phyloP scores from a whole-genome alignment of 2,113 vertebrate species.

The Cottus gobio region DNA sequence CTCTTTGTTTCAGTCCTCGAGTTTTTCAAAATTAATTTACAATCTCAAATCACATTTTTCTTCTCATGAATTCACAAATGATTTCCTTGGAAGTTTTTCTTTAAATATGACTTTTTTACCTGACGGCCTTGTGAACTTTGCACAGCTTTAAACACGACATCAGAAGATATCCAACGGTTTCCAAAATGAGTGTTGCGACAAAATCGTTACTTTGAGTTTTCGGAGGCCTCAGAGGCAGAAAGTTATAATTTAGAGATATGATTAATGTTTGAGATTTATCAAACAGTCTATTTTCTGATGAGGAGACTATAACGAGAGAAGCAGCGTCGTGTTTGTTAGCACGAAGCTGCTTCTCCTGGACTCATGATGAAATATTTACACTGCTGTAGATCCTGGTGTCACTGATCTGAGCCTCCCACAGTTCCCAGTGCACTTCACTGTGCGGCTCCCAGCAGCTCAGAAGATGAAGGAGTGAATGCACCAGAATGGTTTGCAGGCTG shows the following conservation, averaged over 20 bases:
- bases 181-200: no score
- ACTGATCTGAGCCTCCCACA: conserved; percentile 34
- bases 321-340: not conserved
- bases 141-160: no score
- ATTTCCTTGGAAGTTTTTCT: no score
- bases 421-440: conserved; percentile 14
- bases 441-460: conserved; percentile 24
- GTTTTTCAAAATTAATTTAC: no score
- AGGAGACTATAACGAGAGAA: not conserved
- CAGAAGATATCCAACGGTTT: no score
- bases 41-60: no score
- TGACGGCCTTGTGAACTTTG: no score
- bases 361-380: conserved; percentile 57
- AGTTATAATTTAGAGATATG: not conserved
- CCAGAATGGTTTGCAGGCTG: conserved; percentile 30
- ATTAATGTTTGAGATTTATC: not conserved
- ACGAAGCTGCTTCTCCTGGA: conserved; percentile 2
- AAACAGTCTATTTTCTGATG: not conserved
- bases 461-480: conserved; percentile 37
- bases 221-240: not conserved
- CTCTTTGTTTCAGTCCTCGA: no score
- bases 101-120: no score
- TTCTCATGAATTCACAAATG: no score
- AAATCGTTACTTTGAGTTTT: not conserved
- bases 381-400: conserved; percentile 16